phyloP scores from a whole-genome alignment of 2,113 vertebrate genomes.

The Cacatua alba region DNA sequence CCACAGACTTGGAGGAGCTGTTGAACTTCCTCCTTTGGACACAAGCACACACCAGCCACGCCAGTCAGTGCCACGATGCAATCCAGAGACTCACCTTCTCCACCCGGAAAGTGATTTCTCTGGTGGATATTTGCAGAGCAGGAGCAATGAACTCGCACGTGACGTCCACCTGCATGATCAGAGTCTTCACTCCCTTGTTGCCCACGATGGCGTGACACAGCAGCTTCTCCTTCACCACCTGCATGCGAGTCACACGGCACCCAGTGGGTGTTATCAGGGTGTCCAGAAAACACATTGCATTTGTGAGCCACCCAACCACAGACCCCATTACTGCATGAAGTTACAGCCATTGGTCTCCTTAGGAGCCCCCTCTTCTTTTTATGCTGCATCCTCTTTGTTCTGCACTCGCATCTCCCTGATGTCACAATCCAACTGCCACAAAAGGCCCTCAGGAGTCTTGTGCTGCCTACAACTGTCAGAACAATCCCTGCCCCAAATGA shows the following conservation, averaged over 20 bases:
- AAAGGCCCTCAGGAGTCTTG: background rate
- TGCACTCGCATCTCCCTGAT: background rate
- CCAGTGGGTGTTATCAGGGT: too few relatives aligned
- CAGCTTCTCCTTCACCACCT: conserved; percentile 83
- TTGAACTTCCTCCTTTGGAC: background rate
- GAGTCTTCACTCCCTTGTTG: conserved; percentile 56
- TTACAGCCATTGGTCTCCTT: background rate
- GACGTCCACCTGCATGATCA: conserved; percentile 80
- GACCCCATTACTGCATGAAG: background rate
- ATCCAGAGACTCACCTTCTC: conserved; percentile 79
- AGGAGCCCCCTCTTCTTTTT: background rate
- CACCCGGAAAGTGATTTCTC: conserved; percentile 78
- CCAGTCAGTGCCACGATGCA: background rate
- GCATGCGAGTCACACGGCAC: background rate
- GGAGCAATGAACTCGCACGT: conserved; percentile 85
- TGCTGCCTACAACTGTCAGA: background rate
- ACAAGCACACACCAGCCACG: accelerated
- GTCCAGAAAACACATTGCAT: background rate
- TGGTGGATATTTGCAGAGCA: conserved; percentile 76
- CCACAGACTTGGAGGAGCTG: background rate
- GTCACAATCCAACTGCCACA: background rate
- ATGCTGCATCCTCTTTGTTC: background rate
- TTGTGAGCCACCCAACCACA: background rate
- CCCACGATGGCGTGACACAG: conserved; percentile 80
- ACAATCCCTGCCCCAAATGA: background rate